Percentiles rank a stretch among this genome's conserved stretches.
These are phyloP conservation scores for Mastomys coucha DNA, from an alignment of 2,113 vertebrate species.

Conservation along the genomic window DNA sequence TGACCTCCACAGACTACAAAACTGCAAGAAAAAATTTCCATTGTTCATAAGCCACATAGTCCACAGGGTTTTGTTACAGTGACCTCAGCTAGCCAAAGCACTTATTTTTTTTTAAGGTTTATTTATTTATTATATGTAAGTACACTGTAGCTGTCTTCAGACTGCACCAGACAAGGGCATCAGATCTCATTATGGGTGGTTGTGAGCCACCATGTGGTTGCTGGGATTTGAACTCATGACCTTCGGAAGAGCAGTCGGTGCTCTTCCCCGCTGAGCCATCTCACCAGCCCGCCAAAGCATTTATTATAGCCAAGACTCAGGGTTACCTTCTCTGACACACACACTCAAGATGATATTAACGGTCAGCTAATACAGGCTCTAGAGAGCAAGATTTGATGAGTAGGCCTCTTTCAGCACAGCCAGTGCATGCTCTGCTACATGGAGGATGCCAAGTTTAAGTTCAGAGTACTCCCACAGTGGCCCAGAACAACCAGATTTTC, in stretches of 20 bases:
- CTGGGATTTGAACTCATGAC: too few relatives aligned
- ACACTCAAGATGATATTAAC: not conserved
- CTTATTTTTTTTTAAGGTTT: too few relatives aligned
- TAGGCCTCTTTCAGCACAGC: not conserved
- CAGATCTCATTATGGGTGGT: too few relatives aligned
- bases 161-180: too few relatives aligned
- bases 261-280: too few relatives aligned
- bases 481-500: not conserved
- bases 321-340: not conserved
- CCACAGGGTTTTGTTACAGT: not conserved
- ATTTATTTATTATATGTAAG: too few relatives aligned
- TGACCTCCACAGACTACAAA: not conserved
- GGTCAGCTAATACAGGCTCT: not conserved
- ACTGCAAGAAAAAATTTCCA: not conserved
- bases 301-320: not conserved
- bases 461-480: not conserved
- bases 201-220: too few relatives aligned
- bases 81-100: not conserved
- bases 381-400: not conserved
- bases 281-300: not conserved
- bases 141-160: too few relatives aligned
- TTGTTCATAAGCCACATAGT: accelerated
- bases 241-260: too few relatives aligned
- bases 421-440: not conserved
- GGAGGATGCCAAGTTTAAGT: accelerated